These are phyloP conservation scores for Adelphocoris suturalis DNA, from an alignment of 2,888 invertebrate species.

Conservation along the genomic window DNA sequence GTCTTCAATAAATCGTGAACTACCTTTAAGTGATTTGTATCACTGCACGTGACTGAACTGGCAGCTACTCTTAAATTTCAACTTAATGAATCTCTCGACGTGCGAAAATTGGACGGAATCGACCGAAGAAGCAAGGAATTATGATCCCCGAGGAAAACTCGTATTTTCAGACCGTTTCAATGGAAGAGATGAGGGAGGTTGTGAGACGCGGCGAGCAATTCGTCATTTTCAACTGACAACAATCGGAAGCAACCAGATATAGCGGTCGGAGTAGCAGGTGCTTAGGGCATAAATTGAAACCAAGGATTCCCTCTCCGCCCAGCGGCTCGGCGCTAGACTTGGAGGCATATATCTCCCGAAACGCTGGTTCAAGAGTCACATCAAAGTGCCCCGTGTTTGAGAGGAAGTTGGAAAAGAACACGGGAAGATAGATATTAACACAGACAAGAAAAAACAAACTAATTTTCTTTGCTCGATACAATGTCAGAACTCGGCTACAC, in stretches of 20 bases:
- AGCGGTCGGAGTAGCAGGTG: conserved; percentile 18
- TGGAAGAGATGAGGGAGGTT: too few relatives aligned
- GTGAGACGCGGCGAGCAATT: not conserved
- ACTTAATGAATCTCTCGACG: too few relatives aligned
- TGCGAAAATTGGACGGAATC: too few relatives aligned
- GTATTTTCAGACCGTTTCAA: not conserved
- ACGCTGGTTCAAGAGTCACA: conserved; percentile 28
- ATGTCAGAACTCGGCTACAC: conserved; percentile 17
- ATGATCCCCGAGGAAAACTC: conserved; percentile 5
- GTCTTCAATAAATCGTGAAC: too few relatives aligned
- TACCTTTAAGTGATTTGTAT: too few relatives aligned
- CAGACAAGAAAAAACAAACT: not conserved
- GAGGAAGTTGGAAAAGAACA: not conserved
- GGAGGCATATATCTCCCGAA: conserved; percentile 8
- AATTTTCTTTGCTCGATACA: conserved; percentile 39
- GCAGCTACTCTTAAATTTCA: too few relatives aligned
- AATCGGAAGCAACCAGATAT: conserved; percentile 9
- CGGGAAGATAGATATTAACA: not conserved
- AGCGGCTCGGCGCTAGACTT: not conserved
- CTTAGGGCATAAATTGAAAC: conserved; percentile 28
- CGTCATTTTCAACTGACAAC: not conserved
- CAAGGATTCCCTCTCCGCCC: not conserved
- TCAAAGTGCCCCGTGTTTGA: conserved; percentile 10
- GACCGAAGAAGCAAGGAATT: not conserved
- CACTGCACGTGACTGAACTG: too few relatives aligned